Evolutionary conservation across 2,113 vertebrate genomes (phyloP), one percentile per base, ranked within the genome.

Genomic region (Oreotrochilus melanogaster): DNA sequence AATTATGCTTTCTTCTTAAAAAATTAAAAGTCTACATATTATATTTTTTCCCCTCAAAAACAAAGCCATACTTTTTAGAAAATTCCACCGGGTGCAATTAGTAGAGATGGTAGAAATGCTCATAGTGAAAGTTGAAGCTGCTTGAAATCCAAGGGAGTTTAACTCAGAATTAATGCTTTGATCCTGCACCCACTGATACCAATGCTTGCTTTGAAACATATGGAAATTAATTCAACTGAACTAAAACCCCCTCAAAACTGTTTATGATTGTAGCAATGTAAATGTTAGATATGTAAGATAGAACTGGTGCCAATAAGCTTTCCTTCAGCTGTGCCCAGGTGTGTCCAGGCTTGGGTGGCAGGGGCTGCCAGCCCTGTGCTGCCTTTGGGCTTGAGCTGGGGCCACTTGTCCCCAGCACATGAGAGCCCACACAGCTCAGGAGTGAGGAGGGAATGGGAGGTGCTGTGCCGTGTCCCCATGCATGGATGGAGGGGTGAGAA

Each of bases 41-140:
- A 2, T 12, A 14, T 72, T 82, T 87, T 85, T 70, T 76, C 24
- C 7, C 15, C 28, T 79, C 31, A 62, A 89, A 69, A 95, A 79
- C 58, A 83, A 88, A 94, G 54, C 57, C 67, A 57, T 58, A 33
- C 70, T 94, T 96, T 96, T 62, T 58, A 62, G 70, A 85, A 86
- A 89, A 89, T 81, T 92, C 94, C 84, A 47, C 70, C 66, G 87
- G 84, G 84, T 91, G 47, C 66, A 96, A 92, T 95, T 92, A 95
- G 37, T 14, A 54, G 80, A 58, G 54, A n/a, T 27, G 19, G 54
- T 62, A 86, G 84, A 69, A 84, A 89, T 70, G 30, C 64, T 89
- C 43, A 25, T 1, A 73, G 50, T 65, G 78, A 83, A 79, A 89
- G 37, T 60, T 86, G 89, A 89, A 73, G 67, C 81, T 79, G 39